phyloP scores from a whole-genome alignment of 2,797 vertebrate genomes.

The Typhlichthys subterraneus region DNA sequence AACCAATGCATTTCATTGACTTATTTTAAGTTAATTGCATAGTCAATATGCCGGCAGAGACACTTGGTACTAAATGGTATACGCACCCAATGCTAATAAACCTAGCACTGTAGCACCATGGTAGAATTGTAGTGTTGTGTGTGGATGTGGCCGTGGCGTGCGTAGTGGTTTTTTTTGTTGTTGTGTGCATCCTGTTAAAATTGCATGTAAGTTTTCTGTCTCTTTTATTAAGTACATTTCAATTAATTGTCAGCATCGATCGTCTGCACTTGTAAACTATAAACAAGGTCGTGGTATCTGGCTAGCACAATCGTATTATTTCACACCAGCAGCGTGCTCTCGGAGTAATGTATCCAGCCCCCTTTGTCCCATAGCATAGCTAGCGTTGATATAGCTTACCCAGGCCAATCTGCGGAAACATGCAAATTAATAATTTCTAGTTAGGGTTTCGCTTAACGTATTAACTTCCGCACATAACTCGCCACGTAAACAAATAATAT shows the following conservation, averaged over 20 bases:
- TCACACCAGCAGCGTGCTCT: slow-evolving; percentile 33
- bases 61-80: too few relatives aligned
- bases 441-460: too few relatives aligned
- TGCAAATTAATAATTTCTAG: too few relatives aligned
- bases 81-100: too few relatives aligned
- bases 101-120: too few relatives aligned
- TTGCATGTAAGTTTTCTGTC: slow-evolving; percentile 58
- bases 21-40: too few relatives aligned
- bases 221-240: slow-evolving; percentile 56
- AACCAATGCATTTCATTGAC: too few relatives aligned
- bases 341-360: not conserved
- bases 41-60: too few relatives aligned
- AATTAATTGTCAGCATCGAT: not conserved
- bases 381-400: slow-evolving; percentile 43
- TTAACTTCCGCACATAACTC: too few relatives aligned
- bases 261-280: slow-evolving; percentile 38
- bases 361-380: slow-evolving; percentile 56
- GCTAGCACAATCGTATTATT: slow-evolving; percentile 17
- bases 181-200: slow-evolving; percentile 47
- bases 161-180: not conserved
- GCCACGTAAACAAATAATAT: too few relatives aligned
- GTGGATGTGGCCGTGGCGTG: slow-evolving; percentile 42
- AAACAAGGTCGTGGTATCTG: not conserved
- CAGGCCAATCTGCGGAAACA: not conserved
- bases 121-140: too few relatives aligned